Base-by-base conservation (phyloP, 2,888 invertebrate species). In the Agonopterix alstromeriana region DNA sequence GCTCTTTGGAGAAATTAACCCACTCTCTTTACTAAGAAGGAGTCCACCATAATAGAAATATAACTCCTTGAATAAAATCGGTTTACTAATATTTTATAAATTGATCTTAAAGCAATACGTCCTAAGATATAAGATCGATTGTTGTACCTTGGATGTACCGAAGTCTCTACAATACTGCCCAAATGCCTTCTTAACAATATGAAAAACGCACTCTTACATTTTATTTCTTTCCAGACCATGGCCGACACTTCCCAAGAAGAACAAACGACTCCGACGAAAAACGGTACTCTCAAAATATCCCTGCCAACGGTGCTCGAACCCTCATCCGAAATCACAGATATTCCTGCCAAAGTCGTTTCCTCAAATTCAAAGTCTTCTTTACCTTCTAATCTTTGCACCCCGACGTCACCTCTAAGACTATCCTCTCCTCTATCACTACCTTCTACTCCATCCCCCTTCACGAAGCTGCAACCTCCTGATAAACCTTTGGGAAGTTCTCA, bases 291-390 rank as follows among this genome's bases (percentile, higher is more conserved):
- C 47, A 70, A 77, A 58, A 79, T 83, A 60, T 65, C 79, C 49
- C 58, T 86, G 42, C 85, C 87, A 1, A 82, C 83, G 41, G 84
- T 86, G 52, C 74, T 85, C 82, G 82, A 51, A 77, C 86, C 36
- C 65, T 78, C 68, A 42, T 50, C 67, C 8, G 68, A 73, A 12
- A 67, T 67, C 44, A 57, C 72, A 8, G 63, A 72, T 38, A 57
- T 72, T 45, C 51, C 69, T 36, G 51, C 62, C 3, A 71, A 69
- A 58, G 58, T 70, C 9, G 55, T 72, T n/a, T 67, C 77, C 11
- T 84, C 86, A 0, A 83, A 83, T 43, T 86, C 85, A 1, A 84
- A 86, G 51, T 60, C 77, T 53, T 85, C 86, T 8, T 65, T 85
- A 47, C 81, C 85, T 2, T 81, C 87, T 12, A 79, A 71, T 55